A percentile compares a stretch with the other conserved stretches of the same genome.
Conservation (phyloP, 2,888 invertebrate species). For the Creontiades dilutus region DNA sequence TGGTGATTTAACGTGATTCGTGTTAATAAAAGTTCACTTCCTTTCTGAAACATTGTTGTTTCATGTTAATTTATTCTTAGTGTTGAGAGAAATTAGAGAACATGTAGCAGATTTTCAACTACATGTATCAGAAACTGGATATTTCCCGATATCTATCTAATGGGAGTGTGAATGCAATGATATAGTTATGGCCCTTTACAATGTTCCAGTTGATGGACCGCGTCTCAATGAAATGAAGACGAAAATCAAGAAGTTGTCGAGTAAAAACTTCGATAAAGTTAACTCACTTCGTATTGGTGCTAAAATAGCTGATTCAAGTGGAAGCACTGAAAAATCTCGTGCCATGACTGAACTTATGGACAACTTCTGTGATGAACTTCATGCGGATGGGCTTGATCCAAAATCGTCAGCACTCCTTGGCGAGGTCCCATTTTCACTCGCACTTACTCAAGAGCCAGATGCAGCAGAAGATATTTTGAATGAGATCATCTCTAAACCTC, state of each 20-base stretch:
- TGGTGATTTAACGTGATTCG: no score
- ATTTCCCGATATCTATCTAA: no score
- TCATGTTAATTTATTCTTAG: no score
- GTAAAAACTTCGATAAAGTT: constrained; percentile 47
- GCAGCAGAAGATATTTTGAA: neutral
- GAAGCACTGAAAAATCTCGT: neutral
- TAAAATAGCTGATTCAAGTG: neutral
- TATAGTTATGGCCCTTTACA: no score
- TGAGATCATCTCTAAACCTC: neutral
- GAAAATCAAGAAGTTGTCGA: constrained; percentile 48
- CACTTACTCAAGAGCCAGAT: neutral
- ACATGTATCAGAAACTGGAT: no score
- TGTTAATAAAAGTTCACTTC: no score
- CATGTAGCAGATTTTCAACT: no score
- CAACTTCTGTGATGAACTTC: constrained; percentile 43
- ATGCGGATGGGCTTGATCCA: constrained; percentile 37
- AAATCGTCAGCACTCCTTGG: constrained; percentile 16
- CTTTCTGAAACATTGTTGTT: no score
- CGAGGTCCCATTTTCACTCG: constrained; percentile 12
- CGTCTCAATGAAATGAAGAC: constrained; percentile 23
- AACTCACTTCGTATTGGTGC: neutral
- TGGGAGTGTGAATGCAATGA: no score
- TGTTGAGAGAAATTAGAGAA: no score
- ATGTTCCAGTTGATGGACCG: constrained; percentile 31
- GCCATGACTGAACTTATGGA: neutral